phyloP scores from a whole-genome alignment of 2,113 vertebrate species.

The Equus przewalskii region DNA sequence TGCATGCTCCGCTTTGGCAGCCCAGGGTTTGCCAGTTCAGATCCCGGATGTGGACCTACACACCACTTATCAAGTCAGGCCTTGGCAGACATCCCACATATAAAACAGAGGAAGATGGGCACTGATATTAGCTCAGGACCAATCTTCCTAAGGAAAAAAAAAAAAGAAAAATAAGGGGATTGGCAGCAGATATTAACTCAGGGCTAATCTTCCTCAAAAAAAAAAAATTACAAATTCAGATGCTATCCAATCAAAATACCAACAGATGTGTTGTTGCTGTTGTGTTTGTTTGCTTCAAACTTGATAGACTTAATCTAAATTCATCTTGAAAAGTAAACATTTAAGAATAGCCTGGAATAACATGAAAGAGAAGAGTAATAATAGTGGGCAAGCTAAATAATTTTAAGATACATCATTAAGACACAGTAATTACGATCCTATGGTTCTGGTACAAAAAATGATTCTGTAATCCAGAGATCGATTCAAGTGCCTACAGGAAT shows the following conservation, averaged over 20 bases:
- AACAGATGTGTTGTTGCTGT: background rate
- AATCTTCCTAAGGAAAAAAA: too few relatives aligned
- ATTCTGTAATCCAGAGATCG: background rate
- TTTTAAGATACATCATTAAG: background rate
- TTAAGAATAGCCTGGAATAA: background rate
- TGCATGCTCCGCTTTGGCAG: too few relatives aligned
- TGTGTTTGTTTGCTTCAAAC: background rate
- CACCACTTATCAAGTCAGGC: too few relatives aligned
- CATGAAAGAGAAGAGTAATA: background rate
- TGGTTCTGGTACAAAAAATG: background rate
- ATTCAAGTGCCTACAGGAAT: background rate
- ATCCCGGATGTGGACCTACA: too few relatives aligned
- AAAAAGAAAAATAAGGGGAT: too few relatives aligned
- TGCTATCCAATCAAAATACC: background rate
- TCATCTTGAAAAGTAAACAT: background rate
- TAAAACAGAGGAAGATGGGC: too few relatives aligned
- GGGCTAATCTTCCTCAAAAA: too few relatives aligned
- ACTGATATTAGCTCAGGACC: too few relatives aligned
- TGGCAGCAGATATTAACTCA: too few relatives aligned
- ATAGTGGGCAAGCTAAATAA: background rate
- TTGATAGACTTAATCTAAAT: background rate
- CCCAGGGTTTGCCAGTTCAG: too few relatives aligned
- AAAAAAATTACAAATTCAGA: background rate
- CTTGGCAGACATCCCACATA: too few relatives aligned
- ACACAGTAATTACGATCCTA: background rate